Conservation (phyloP, 2,797 vertebrate species). For the Dallia pectoralis region DNA sequence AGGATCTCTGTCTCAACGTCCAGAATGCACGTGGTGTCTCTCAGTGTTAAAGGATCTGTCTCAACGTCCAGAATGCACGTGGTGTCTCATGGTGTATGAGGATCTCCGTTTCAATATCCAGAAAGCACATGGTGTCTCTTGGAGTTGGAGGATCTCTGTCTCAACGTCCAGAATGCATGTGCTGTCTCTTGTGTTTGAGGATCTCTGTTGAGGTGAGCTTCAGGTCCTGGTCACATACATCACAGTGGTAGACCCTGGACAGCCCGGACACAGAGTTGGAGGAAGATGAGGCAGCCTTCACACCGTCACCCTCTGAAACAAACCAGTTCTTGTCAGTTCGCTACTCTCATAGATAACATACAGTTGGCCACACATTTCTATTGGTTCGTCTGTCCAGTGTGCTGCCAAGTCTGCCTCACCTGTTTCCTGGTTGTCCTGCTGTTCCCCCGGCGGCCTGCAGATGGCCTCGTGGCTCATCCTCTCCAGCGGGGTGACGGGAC, state of each 20-base stretch:
- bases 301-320: slow-evolving; percentile 41
- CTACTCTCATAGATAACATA: not conserved
- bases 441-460: slow-evolving; percentile 69
- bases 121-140: not conserved
- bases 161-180: slow-evolving; percentile 64
- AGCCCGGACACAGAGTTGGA: slow-evolving; percentile 59
- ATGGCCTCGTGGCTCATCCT: slow-evolving; percentile 81
- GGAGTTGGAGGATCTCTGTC: not conserved
- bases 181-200: slow-evolving; percentile 85
- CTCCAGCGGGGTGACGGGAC: slow-evolving; percentile 89
- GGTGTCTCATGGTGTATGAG: not conserved
- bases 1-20: too few relatives aligned
- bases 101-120: not conserved
- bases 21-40: too few relatives aligned
- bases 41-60: too few relatives aligned
- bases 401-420: slow-evolving; percentile 30
- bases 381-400: too few relatives aligned
- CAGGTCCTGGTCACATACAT: slow-evolving; percentile 78
- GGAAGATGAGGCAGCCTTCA: not conserved
- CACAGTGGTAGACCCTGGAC: slow-evolving; percentile 78
- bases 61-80: too few relatives aligned
- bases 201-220: slow-evolving; percentile 85
- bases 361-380: too few relatives aligned
- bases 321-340: not conserved
- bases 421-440: slow-evolving; percentile 34